Base-by-base conservation (phyloP, 1,140 invertebrate species). In the Rhyacophila brunnea region DNA sequence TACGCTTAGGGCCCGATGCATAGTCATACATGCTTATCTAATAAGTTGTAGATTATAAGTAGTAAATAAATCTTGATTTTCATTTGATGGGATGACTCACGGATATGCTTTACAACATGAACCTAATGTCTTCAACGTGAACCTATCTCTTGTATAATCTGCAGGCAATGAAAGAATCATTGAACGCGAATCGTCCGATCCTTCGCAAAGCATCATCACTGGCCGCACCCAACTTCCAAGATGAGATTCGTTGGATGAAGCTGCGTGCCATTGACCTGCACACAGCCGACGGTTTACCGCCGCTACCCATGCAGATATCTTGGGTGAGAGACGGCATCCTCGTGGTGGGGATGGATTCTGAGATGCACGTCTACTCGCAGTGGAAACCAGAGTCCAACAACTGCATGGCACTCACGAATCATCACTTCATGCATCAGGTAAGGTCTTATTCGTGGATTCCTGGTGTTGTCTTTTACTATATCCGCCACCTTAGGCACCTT, bases 351-450 rank as follows among this genome's bases (percentile, higher is more conserved):
- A 98, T 99, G 95, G 95, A 98, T 70, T 99, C 95, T 23, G 97
- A 99, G 74, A 98, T 99, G 94, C 95, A 99, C 68, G 95, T 99
- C 0, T 99, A 98, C 71, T 96, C 95, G 0, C 97, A 99, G 72
- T 99, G 97, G 96, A 92, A 92, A 67, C 88, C 90, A 1, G 85
- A 86, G 64, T 79, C 80, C 17, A 78, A 77, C 10, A 82, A 78
- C 6, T 77, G 73, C 35, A 67, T 76, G 1, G 72, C 75, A 3
- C 74, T 74, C 3, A 74, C 70, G 51, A 51, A 73, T 0, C 76
- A 78, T 36, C 72, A 74, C 56, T 73, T 65, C 32, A 62, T 62
- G 51, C 64, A 62, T 13, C 64, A 66, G 46, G 64, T 62, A 6
- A 40, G 43, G 45, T 23, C n/a, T n/a, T n/a, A n/a, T n/a, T n/a